phyloP scores from a whole-genome alignment of 2,797 vertebrate genomes.

The Galagoides demidoff region DNA sequence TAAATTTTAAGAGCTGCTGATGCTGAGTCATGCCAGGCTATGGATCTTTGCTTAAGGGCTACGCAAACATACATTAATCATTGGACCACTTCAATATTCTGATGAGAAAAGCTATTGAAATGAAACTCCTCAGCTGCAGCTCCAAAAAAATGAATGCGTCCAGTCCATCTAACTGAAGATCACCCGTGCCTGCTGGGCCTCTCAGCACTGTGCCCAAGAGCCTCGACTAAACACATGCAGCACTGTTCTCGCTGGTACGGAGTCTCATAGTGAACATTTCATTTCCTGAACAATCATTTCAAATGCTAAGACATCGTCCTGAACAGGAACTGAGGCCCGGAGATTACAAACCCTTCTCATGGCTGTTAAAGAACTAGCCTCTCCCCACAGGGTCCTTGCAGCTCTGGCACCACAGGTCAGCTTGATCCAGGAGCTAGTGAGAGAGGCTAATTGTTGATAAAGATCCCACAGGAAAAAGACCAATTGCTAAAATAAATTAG shows the following conservation, averaged over 20 bases:
- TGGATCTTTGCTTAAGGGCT: neutral
- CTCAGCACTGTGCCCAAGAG: neutral
- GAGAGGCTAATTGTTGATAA: neutral
- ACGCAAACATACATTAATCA: neutral
- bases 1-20: conserved; percentile 5
- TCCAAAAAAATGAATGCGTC: neutral
- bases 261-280: neutral
- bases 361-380: neutral
- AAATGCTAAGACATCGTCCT: neutral
- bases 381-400: neutral
- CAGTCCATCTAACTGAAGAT: neutral
- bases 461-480: conserved; percentile 29
- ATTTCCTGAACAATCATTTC: neutral
- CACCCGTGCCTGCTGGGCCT: neutral
- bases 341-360: neutral
- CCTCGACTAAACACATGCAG: neutral
- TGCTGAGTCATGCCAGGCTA: neutral
- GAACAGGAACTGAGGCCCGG: neutral
- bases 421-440: neutral
- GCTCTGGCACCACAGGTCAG: neutral
- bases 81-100: neutral
- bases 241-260: neutral
- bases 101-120: neutral
- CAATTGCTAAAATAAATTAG: neutral
- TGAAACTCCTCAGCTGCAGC: neutral